phyloP scores from a whole-genome alignment of 2,888 invertebrate genomes.

The Thysanoteuthis rhombus region DNA sequence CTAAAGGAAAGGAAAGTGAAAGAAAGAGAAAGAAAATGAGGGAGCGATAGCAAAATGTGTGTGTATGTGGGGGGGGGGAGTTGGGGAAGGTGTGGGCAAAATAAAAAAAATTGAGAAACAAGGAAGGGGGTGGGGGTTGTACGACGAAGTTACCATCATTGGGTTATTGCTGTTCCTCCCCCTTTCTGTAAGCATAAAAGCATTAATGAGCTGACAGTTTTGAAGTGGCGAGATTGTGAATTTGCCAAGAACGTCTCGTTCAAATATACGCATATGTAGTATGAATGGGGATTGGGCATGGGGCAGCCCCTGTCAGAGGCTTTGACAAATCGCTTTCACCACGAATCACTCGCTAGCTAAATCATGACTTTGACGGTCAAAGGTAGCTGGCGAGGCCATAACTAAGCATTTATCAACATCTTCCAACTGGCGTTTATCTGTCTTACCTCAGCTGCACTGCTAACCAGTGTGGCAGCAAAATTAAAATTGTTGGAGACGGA shows the following conservation, averaged over 20 bases:
- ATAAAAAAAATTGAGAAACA: not conserved
- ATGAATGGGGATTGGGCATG: no score
- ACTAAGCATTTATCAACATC: not conserved
- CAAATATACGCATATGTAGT: not conserved
- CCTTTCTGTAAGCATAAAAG: not conserved
- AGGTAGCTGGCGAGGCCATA: not conserved
- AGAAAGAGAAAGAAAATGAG: no score
- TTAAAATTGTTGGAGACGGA: not conserved
- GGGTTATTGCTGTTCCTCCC: not conserved
- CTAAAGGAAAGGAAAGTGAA: no score
- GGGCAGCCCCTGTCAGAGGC: not conserved
- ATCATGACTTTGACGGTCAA: not conserved
- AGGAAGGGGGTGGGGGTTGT: not conserved
- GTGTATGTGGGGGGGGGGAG: no score
- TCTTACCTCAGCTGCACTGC: not conserved
- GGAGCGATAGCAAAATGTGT: no score
- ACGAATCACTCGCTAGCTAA: not conserved
- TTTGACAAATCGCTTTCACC: slow-evolving; percentile 1
- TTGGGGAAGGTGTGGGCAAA: not conserved
- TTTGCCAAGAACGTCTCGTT: slow-evolving; percentile 12
- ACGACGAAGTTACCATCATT: not conserved
- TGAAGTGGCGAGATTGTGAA: not conserved
- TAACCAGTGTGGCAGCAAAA: not conserved
- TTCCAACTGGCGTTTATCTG: not conserved
- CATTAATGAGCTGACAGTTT: not conserved